Evolutionary conservation across 2,888 invertebrate species (phyloP).

Genomic region (Deilephila elpenor): DNA sequence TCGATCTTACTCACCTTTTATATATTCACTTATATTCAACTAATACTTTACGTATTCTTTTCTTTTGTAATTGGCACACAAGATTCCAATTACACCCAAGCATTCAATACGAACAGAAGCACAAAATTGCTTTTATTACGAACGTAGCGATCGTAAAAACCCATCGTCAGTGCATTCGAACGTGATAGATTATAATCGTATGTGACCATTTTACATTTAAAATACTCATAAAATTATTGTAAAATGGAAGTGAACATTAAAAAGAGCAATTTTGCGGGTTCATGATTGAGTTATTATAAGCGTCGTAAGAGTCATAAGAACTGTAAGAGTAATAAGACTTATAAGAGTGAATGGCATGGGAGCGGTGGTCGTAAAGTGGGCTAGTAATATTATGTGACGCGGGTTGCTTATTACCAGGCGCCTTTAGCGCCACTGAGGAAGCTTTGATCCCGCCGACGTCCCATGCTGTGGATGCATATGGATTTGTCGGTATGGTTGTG

Average conservation of each 20-base stretch:
- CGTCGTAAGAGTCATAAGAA: too few relatives aligned
- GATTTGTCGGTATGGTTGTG: too few relatives aligned
- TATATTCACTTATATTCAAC: background rate
- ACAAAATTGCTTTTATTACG: slow-evolving; percentile 13
- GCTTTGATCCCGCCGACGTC: slow-evolving; percentile 57
- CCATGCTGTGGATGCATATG: background rate
- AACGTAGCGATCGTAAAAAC: slow-evolving; percentile 3
- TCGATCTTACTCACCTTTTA: too few relatives aligned
- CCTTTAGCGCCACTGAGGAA: slow-evolving; percentile 56
- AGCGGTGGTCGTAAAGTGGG: slow-evolving; percentile 29
- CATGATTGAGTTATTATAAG: slow-evolving; percentile 24
- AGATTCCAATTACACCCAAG: slow-evolving; percentile 7
- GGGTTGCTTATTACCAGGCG: slow-evolving; percentile 46
- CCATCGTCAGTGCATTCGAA: slow-evolving; percentile 2
- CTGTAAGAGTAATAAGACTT: too few relatives aligned
- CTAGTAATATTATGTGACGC: slow-evolving; percentile 36
- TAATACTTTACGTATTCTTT: background rate
- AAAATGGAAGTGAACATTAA: background rate
- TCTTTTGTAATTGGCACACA: background rate
- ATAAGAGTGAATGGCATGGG: slow-evolving; percentile 17
- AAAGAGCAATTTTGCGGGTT: slow-evolving; percentile 15
- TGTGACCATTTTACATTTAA: slow-evolving; percentile 9
- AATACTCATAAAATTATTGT: slow-evolving; percentile 16
- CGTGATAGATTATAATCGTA: slow-evolving; percentile 4
- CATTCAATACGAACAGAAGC: background rate